A percentile compares a stretch with the other conserved stretches of the same genome.
Evolutionary conservation across 2,888 invertebrate genomes (phyloP).

Genomic region (Baronia brevicornis): DNA sequence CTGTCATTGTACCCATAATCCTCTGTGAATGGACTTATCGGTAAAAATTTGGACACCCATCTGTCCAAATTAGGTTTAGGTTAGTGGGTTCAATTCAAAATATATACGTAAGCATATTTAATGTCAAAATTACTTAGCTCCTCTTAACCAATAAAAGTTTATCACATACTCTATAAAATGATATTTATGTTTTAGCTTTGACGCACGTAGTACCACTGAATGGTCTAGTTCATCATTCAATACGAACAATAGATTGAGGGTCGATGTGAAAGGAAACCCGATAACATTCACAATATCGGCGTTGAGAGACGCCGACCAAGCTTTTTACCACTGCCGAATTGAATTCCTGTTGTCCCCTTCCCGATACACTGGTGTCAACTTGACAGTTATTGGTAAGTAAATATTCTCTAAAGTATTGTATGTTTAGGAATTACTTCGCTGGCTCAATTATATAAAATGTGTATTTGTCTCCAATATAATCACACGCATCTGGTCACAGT

Average conservation of each 20-base stretch:
- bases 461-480: too few species aligned
- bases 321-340: conserved; percentile 75
- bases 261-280: conserved; percentile 41
- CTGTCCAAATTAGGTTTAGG: too few species aligned
- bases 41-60: too few species aligned
- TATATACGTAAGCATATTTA: not conserved
- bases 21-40: too few species aligned
- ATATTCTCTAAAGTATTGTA: too few species aligned
- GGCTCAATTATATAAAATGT: too few species aligned
- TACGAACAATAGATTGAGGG: conserved; percentile 40
- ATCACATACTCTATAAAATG: conserved; percentile 1
- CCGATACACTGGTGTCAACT: conserved; percentile 71
- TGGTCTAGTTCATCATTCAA: conserved; percentile 60
- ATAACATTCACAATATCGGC: conserved; percentile 42
- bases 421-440: too few species aligned
- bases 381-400: conserved; percentile 53
- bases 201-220: conserved; percentile 48
- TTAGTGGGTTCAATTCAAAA: too few species aligned
- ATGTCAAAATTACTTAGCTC: not conserved
- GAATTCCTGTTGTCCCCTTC: conserved; percentile 76
- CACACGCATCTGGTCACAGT: too few species aligned
- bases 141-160: not conserved
- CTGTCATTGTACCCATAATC: too few species aligned
- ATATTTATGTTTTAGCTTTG: conserved; percentile 44
- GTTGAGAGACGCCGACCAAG: conserved; percentile 57